Evolutionary conservation across 2,888 invertebrate species (phyloP).

Genomic region (Drosophila mayaguana): DNA sequence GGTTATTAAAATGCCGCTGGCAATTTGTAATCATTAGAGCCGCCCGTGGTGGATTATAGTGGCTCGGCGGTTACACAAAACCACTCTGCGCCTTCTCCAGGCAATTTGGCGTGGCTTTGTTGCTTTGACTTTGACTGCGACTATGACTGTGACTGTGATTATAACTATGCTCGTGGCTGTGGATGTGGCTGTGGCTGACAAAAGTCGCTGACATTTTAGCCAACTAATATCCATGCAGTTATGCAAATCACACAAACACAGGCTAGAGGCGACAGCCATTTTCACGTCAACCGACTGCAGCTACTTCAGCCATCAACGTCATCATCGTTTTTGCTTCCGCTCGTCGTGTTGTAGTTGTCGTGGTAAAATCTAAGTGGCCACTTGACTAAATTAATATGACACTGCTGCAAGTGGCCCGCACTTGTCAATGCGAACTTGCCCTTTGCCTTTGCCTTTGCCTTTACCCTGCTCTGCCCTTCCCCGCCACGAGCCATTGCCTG

Average conservation of each 20-base stretch:
- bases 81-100: background rate
- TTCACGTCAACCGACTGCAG: constrained; percentile 55
- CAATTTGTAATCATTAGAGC: constrained; percentile 78
- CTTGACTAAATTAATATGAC: constrained; percentile 80
- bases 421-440: constrained; percentile 47
- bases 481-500: background rate
- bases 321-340: constrained; percentile 26
- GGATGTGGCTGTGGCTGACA: constrained; percentile 22
- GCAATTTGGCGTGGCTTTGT: constrained; percentile 20
- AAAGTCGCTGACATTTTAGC: constrained; percentile 65
- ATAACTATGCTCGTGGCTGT: too few relatives aligned
- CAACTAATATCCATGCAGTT: constrained; percentile 69
- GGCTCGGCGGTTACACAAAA: background rate
- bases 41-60: constrained; percentile 9
- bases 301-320: constrained; percentile 26
- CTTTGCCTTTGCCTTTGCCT: background rate
- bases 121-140: constrained; percentile 1
- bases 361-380: constrained; percentile 78
- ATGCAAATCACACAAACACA: constrained; percentile 61
- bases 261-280: constrained; percentile 56
- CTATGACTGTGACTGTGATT: background rate
- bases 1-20: constrained; percentile 76
- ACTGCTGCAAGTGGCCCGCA: constrained; percentile 71
- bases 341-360: constrained; percentile 43
- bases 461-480: background rate